A percentile compares a stretch with the other conserved stretches of the same genome.
Evolutionary conservation across 2,113 vertebrate genomes (phyloP).

Genomic region (Carlito syrichta): DNA sequence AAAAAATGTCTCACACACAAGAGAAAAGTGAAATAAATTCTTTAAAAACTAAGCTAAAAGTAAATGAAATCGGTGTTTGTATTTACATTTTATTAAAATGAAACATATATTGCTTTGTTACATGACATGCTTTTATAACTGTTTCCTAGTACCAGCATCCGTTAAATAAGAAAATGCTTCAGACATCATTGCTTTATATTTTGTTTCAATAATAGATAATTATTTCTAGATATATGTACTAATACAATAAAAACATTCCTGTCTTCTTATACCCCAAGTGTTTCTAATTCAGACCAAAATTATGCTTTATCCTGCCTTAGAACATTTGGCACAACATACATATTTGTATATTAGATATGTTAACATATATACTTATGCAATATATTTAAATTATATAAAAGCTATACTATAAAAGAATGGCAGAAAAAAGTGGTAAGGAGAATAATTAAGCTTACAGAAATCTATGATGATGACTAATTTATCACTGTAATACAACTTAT

Average conservation of each 20-base stretch:
- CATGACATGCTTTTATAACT: neutral
- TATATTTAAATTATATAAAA: neutral
- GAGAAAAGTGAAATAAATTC: neutral
- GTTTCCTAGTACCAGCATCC: neutral
- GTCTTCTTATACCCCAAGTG: neutral
- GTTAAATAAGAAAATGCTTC: neutral
- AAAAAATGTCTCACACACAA: neutral
- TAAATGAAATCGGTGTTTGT: neutral
- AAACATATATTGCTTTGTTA: neutral
- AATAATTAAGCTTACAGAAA: neutral
- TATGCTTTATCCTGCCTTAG: neutral
- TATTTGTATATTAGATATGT: neutral
- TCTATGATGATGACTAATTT: neutral
- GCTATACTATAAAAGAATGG: neutral
- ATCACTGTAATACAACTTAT: neutral
- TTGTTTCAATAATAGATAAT: neutral
- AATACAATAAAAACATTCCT: neutral
- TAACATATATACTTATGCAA: neutral
- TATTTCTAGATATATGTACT: neutral
- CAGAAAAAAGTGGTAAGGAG: neutral
- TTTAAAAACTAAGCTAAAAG: neutral
- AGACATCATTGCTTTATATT: neutral
- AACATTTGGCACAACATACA: neutral
- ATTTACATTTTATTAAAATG: neutral
- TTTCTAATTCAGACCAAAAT: neutral